Evolutionary conservation across 2,797 vertebrate species (phyloP).

Genomic region (Thaleichthys pacificus): DNA sequence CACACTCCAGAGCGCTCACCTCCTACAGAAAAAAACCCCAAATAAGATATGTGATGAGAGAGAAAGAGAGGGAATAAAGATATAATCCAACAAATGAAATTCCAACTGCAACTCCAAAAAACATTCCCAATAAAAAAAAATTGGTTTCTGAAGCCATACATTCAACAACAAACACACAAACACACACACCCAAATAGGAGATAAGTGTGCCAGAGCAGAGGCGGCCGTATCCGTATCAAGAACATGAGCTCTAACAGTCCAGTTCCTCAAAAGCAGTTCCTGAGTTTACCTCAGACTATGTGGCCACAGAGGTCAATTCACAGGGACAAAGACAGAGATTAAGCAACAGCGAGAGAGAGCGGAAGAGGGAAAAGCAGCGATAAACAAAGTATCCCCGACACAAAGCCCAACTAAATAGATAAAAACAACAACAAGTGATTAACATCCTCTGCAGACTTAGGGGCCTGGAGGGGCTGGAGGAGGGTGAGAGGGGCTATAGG

Average conservation of each 20-base stretch:
- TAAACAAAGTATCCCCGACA: slow-evolving; percentile 31
- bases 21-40: slow-evolving; percentile 75
- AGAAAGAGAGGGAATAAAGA: background rate
- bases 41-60: background rate
- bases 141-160: background rate
- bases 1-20: slow-evolving; percentile 95
- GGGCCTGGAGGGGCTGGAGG: background rate
- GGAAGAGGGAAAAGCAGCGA: slow-evolving; percentile 12
- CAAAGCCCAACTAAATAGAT: slow-evolving; percentile 37
- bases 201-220: slow-evolving; percentile 25
- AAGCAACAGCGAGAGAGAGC: slow-evolving; percentile 17
- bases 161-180: background rate
- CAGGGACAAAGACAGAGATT: slow-evolving; percentile 8
- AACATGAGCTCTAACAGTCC: slow-evolving; percentile 21
- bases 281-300: slow-evolving; percentile 56
- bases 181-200: background rate
- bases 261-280: slow-evolving; percentile 53
- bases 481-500: slow-evolving; percentile 18
- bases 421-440: slow-evolving; percentile 37
- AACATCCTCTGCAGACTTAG: slow-evolving; percentile 34
- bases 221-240: slow-evolving; percentile 6
- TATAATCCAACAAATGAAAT: background rate
- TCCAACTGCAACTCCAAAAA: background rate
- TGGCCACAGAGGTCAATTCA: slow-evolving; percentile 33
- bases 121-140: too few relatives aligned